Evolutionary conservation across 2,888 invertebrate species (phyloP), one percentile per base, ranked within the genome.

Genomic region (Drosophila rubida): DNA sequence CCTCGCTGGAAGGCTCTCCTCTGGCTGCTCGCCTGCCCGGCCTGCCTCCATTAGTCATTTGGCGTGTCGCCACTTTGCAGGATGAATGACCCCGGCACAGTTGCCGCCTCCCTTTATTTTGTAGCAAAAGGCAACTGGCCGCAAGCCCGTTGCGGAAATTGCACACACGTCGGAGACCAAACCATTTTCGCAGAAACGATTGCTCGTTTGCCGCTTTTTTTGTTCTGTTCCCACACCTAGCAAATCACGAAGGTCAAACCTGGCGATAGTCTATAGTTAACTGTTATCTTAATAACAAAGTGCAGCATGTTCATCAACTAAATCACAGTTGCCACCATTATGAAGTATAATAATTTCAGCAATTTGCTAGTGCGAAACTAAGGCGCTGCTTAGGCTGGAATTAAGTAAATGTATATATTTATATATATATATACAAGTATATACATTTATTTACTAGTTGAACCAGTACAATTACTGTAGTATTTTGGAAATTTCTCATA

Each of bases 31-130:
- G 30, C 50, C 41, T 44, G 45, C 35, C 59, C 61, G 61, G 44
- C n/a, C 32, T n/a, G n/a, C 32, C 32, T 51, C 82, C 78, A 84
- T 87, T 87, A 78, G 87, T 87, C 78, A 81, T 80, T 81, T 84
- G 84, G 84, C 85, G 78, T 85, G 88, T 87, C 83, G 79, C 80
- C 87, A 88, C 86, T 85, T 83, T 73, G 71, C 81, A 83, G 86
- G 83, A 86, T 85, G 88, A 86, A 87, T 85, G 88, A 86, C 88
- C 85, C 75, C 86, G 58, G 54, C 61, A 65, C 46, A 81, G 67
- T 66, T 57, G 60, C 25, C 53, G 44, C 30, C 39, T 5, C 16
- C 25, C 23, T 16, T 16, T 39, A 2, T 14, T 19, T 19, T 19
- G 1, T 46, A n/a, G 32, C n/a, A 11, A 27, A 22, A 46, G 48